Percentiles rank a stretch among this genome's conserved stretches.
These are phyloP conservation scores for Peromyscus eremicus DNA, from an alignment of 2,797 vertebrate genomes.

Conservation along the genomic window DNA sequence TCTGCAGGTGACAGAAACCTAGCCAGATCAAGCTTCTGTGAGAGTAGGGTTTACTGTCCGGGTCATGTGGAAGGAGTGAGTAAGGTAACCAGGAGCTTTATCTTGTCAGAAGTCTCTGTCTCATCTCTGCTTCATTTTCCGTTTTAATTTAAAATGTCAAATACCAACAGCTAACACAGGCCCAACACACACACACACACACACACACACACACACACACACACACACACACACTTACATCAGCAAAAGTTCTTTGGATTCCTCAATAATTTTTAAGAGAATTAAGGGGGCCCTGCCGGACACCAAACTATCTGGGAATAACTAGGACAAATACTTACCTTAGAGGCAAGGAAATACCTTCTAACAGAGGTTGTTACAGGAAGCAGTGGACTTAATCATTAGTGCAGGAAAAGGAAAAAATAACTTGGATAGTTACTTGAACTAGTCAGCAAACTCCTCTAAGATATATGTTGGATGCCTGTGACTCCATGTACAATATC, in stretches of 20 bases:
- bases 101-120: background rate
- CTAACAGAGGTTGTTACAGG: conserved; percentile 24
- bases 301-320: conserved; percentile 38
- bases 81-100: background rate
- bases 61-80: background rate
- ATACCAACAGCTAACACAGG: background rate
- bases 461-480: background rate
- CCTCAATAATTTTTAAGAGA: conserved; percentile 41
- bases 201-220: background rate
- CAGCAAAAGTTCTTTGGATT: conserved; percentile 34
- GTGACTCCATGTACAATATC: background rate
- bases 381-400: conserved; percentile 29
- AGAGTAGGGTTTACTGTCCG: conserved; percentile 25
- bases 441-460: conserved; percentile 50
- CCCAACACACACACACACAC: background rate
- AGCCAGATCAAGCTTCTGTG: conserved; percentile 17
- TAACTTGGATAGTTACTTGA: background rate
- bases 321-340: background rate
- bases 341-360: conserved; percentile 50
- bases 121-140: background rate
- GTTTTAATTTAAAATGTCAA: conserved; percentile 63
- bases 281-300: background rate
- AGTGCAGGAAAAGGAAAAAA: conserved; percentile 35
- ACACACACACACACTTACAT: background rate
- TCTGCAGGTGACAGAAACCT: conserved; percentile 33